Percentiles rank a stretch among this genome's conserved stretches.
Conservation (phyloP, 2,113 vertebrate genomes). For the Perca fluviatilis region DNA sequence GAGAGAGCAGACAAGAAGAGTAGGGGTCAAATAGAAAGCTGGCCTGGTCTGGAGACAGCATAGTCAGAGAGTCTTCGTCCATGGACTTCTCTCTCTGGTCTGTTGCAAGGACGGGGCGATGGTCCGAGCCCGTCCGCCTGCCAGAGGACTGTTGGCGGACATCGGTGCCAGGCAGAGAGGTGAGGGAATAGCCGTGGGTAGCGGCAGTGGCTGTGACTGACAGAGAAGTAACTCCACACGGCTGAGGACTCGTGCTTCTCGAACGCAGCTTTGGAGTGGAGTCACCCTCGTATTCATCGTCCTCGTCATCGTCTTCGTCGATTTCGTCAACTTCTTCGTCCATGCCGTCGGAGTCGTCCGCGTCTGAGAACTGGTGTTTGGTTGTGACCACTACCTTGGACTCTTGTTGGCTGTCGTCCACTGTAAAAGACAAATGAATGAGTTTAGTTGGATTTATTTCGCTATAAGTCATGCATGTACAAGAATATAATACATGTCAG, state of each 20-base stretch:
- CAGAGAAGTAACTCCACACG: conserved; percentile 87
- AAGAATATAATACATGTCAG: background rate
- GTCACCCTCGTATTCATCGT: conserved; percentile 95
- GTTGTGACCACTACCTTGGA: conserved; percentile 83
- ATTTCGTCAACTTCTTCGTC: conserved; percentile 95
- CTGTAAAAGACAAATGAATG: conserved; percentile 47
- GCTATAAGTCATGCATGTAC: background rate
- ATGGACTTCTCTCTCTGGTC: conserved; percentile 88
- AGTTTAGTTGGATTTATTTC: background rate
- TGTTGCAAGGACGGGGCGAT: conserved; percentile 57
- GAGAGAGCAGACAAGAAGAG: conserved; percentile 90
- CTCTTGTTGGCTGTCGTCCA: conserved; percentile 90
- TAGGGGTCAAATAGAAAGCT: conserved; percentile 92
- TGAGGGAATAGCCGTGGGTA: conserved; percentile 83
- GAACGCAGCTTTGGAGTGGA: conserved; percentile 94
- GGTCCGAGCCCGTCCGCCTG: conserved; percentile 85
- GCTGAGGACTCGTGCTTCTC: conserved; percentile 95
- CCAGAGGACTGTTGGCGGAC: conserved; percentile 84
- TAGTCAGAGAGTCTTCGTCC: conserved; percentile 88
- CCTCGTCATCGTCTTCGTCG: conserved; percentile 94
- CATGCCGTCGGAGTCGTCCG: conserved; percentile 92
- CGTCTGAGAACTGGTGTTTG: conserved; percentile 98
- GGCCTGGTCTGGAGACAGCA: conserved; percentile 89
- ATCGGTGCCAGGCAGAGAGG: conserved; percentile 87
- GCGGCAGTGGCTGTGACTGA: conserved; percentile 86